Evolutionary conservation across 2,888 invertebrate genomes (phyloP).

Genomic region (Phrixothrix hirtus): DNA sequence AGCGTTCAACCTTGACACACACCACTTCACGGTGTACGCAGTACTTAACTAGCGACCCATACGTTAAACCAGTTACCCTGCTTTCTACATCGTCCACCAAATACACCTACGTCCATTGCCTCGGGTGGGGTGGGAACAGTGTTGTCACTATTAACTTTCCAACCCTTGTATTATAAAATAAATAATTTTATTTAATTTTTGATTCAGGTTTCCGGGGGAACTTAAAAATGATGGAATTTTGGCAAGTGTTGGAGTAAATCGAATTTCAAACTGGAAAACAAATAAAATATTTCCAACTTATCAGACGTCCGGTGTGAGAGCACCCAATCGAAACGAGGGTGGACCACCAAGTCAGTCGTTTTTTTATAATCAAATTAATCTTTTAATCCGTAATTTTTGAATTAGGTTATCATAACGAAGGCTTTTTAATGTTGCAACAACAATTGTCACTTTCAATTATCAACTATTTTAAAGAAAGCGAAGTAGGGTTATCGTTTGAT

Average conservation of each 20-base stretch:
- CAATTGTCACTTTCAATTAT: conserved; percentile 47
- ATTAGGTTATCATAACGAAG: conserved; percentile 65
- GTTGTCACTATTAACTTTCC: no score
- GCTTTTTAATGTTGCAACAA: conserved; percentile 69
- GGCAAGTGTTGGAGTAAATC: conserved; percentile 3
- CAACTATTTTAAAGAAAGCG: conserved; percentile 23
- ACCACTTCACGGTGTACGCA: no score
- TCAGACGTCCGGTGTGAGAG: conserved; percentile 38
- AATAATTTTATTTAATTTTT: background rate
- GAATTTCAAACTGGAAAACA: conserved; percentile 65
- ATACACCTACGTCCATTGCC: no score
- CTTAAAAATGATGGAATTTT: conserved; percentile 50
- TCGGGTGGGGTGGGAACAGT: no score
- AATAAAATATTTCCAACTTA: conserved; percentile 59
- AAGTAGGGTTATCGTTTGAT: background rate
- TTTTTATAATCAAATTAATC: background rate
- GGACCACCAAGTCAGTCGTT: conserved; percentile 29
- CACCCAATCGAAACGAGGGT: conserved; percentile 15
- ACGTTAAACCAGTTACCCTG: no score
- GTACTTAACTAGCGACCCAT: no score
- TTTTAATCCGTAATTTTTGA: background rate
- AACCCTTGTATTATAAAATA: no score
- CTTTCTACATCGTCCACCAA: no score
- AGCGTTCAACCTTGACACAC: no score
- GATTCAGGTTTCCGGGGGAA: conserved; percentile 63